Evolutionary conservation across 2,113 vertebrate genomes (phyloP).

Genomic region (Sarotherodon lohbergeri): DNA sequence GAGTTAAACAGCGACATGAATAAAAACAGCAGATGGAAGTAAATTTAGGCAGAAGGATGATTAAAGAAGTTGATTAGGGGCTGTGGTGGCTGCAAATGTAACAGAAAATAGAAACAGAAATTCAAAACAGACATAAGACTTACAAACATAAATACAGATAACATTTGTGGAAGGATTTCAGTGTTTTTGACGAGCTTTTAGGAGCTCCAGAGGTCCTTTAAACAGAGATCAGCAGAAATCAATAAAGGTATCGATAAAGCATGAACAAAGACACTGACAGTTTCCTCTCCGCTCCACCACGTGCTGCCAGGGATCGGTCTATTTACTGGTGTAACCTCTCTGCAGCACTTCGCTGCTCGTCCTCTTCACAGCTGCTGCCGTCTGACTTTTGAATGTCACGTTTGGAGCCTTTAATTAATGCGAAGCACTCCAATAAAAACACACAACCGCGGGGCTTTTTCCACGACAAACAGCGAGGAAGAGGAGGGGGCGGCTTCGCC

Average conservation of each 20-base stretch:
- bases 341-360: not conserved
- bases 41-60: not conserved
- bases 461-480: slow-evolving; percentile 26
- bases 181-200: not conserved
- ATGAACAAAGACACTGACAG: not conserved
- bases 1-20: not conserved
- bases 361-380: not conserved
- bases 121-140: not conserved
- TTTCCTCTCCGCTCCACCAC: not conserved
- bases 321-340: not conserved
- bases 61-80: not conserved
- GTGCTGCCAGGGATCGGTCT: not conserved
- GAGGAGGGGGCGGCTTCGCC: not conserved
- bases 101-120: not conserved
- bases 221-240: not conserved
- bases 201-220: not conserved
- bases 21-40: not conserved
- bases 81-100: not conserved
- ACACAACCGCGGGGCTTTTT: slow-evolving; percentile 25
- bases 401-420: slow-evolving; percentile 22
- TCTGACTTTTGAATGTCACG: not conserved
- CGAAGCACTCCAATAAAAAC: slow-evolving; percentile 44
- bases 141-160: not conserved
- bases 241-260: not conserved
- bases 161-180: not conserved